Base-by-base conservation (phyloP, 2,888 invertebrate species). In the Alloscopus bannaensis region DNA sequence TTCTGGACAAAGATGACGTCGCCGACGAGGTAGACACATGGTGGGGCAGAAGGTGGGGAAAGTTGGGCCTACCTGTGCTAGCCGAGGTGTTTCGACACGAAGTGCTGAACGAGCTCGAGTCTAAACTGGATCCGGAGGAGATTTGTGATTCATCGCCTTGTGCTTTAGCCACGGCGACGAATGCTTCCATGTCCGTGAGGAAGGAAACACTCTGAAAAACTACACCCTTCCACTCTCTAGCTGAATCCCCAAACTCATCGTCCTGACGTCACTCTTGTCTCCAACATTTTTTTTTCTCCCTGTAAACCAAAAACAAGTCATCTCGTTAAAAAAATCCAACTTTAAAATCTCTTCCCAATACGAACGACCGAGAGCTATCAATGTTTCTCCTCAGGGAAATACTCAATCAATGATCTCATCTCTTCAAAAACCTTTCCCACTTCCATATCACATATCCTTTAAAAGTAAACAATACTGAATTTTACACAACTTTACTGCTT, bases 121-220 rank as follows among this genome's bases (percentile, higher is more conserved):
- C 83, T 83, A 83, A 36, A 59, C 76, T 68, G 75, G 66, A 78
- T 77, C 81, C 81, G 66, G 81, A 75, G 68, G 84, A 81, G 70
- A 84, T 79, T 73, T 83, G 83, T 76, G 85, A 83, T 84, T 85
- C 85, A 85, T 85, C 85, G 85, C 84, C 83, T 76, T 85, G 83
- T 85, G 84, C 84, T 83, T 81, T 83, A 80, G 83, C 84, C 73
- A 84, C 83, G 76, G 84, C 82, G 82, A 84, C 82, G 75, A 85
- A 85, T 81, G 84, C 85, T 85, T 85, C 85, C 85, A 85, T 85
- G 83, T 81, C 85, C 60, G 50, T 1, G 2, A 28, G 45, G 36
- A 59, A 8, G 18, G 55, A 29, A 55, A 40, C 60, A 60, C 60
- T 60, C 29, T 3, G 20, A 8, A n/a, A n/a, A n/a, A 18, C 3